phyloP scores from a whole-genome alignment of 2,797 vertebrate species.

The Scarus forsteni region DNA sequence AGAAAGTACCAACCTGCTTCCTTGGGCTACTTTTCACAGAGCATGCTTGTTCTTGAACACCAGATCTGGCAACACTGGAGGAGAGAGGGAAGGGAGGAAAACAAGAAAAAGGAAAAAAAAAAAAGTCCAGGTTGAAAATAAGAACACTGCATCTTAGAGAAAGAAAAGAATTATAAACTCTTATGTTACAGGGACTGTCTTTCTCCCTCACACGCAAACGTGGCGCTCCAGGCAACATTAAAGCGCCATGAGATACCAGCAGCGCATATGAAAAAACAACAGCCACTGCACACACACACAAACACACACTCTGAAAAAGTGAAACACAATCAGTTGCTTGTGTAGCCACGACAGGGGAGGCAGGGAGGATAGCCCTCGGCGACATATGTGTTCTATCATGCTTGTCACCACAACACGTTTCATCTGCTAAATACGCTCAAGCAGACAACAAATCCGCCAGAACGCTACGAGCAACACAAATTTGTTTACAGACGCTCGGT shows the following conservation, averaged over 20 bases:
- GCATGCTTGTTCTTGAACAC: too few species aligned
- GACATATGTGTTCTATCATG: slow-evolving; percentile 73
- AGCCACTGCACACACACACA: slow-evolving; percentile 35
- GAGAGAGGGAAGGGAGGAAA: not conserved
- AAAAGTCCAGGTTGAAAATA: slow-evolving; percentile 40
- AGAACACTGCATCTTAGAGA: slow-evolving; percentile 34
- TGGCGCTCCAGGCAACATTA: slow-evolving; percentile 52
- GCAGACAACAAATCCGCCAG: slow-evolving; percentile 68
- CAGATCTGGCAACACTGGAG: too few species aligned
- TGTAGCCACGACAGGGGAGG: slow-evolving; percentile 54
- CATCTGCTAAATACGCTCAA: slow-evolving; percentile 72
- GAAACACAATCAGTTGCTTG: slow-evolving; percentile 67
- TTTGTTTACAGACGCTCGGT: slow-evolving; percentile 65
- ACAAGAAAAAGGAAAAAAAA: not conserved
- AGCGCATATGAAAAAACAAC: slow-evolving; percentile 44
- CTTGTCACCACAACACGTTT: slow-evolving; percentile 78
- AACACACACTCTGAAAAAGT: slow-evolving; percentile 41
- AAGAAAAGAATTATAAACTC: slow-evolving; percentile 41
- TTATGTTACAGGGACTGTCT: slow-evolving; percentile 5
- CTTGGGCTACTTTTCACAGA: too few species aligned
- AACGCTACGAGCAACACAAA: slow-evolving; percentile 64
- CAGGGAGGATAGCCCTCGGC: slow-evolving; percentile 65
- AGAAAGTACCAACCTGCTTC: too few species aligned
- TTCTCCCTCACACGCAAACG: slow-evolving; percentile 21
- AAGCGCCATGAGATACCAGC: slow-evolving; percentile 61